Evolutionary conservation across 2,888 invertebrate species (phyloP).

Genomic region (Ophion ventricosus): DNA sequence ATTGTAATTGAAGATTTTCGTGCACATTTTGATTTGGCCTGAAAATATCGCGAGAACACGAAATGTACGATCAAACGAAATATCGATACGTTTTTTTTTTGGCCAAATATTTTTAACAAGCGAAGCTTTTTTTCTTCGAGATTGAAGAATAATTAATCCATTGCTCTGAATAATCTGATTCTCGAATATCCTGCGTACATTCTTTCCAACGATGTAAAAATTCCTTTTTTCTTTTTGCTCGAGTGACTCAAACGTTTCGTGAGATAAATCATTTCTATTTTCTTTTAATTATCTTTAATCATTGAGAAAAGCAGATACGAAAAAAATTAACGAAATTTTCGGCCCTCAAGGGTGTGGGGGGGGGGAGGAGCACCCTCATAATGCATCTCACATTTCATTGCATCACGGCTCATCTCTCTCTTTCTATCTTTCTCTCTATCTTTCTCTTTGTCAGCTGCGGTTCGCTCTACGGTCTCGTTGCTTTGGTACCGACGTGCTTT

Average conservation of each 20-base stretch:
- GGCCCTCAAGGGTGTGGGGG: slow-evolving; percentile 25
- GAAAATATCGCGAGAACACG: too few relatives aligned
- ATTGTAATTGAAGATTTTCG: too few relatives aligned
- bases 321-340: background rate
- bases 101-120: background rate
- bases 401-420: slow-evolving; percentile 36
- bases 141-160: background rate
- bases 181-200: background rate
- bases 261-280: background rate
- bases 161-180: background rate
- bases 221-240: background rate
- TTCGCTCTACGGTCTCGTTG: slow-evolving; percentile 59
- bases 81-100: background rate
- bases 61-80: too few relatives aligned
- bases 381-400: slow-evolving; percentile 54
- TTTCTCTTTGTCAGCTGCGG: slow-evolving; percentile 49
- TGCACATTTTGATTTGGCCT: too few relatives aligned
- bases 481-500: slow-evolving; percentile 60
- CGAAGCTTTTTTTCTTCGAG: background rate
- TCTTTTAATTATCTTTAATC: background rate
- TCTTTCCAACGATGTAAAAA: background rate
- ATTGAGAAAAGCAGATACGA: background rate
- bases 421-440: slow-evolving; percentile 46
- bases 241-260: background rate
- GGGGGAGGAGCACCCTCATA: slow-evolving; percentile 28